A percentile compares a stretch with the other conserved stretches of the same genome.
Evolutionary conservation across 2,888 invertebrate species (phyloP).

Genomic region (Trachelus troglodyta): DNA sequence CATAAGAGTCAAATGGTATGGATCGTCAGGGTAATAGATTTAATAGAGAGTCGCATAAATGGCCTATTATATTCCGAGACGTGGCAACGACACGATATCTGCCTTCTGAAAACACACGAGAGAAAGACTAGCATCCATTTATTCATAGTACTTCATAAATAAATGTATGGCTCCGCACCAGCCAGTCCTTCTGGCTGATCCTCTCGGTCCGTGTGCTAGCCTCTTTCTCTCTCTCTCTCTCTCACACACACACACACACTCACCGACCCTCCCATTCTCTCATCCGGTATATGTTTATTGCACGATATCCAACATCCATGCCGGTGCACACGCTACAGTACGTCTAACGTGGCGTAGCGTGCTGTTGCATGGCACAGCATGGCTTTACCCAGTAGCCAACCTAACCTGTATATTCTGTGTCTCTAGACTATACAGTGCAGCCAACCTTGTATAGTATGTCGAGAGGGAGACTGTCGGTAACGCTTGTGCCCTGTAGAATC

Average conservation of each 20-base stretch:
- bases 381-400: neutral
- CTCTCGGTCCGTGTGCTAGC: slow-evolving; percentile 12
- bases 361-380: neutral
- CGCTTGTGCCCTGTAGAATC: neutral
- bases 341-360: slow-evolving; percentile 1
- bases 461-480: neutral
- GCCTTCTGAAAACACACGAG: slow-evolving; percentile 44
- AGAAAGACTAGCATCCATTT: slow-evolving; percentile 61
- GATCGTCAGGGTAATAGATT: slow-evolving; percentile 26
- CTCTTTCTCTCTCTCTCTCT: slow-evolving; percentile 13
- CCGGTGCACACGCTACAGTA: slow-evolving; percentile 1
- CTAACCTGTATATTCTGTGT: neutral
- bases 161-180: slow-evolving; percentile 57
- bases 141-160: slow-evolving; percentile 64
- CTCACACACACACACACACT: slow-evolving; percentile 3
- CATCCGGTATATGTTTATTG: slow-evolving; percentile 44
- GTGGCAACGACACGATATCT: slow-evolving; percentile 52
- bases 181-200: slow-evolving; percentile 27
- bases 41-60: slow-evolving; percentile 47
- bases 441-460: neutral
- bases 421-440: neutral
- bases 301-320: slow-evolving; percentile 41
- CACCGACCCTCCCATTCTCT: slow-evolving; percentile 2
- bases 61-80: slow-evolving; percentile 53
- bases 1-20: slow-evolving; percentile 23